These are phyloP conservation scores for Pitta sordida DNA, from an alignment of 2,113 vertebrate species.

Conservation along the genomic window DNA sequence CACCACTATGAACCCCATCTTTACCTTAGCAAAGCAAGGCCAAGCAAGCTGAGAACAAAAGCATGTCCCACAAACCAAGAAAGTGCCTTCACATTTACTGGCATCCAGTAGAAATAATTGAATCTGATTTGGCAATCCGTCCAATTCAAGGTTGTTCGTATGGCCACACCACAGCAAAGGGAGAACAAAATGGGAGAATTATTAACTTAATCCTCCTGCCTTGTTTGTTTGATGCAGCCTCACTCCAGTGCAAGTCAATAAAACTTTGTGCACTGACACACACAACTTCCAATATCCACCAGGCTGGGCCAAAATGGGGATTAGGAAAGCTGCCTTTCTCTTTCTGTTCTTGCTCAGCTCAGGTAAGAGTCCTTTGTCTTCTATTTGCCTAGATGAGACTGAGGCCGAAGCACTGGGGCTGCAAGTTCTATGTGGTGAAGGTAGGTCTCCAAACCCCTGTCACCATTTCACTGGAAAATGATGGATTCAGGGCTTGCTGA, in stretches of 20 bases:
- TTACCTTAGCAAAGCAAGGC: background rate
- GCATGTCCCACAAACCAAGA: background rate
- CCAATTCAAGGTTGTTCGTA: conserved; percentile 61
- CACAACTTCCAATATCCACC: background rate
- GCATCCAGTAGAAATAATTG: background rate
- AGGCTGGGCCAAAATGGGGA: conserved; percentile 63
- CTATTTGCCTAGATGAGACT: background rate
- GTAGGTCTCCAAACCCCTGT: background rate
- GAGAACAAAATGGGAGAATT: conserved; percentile 23
- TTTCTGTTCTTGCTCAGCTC: conserved; percentile 65
- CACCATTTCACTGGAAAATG: rapidly evolving
- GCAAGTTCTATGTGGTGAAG: background rate
- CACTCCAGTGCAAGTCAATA: conserved; percentile 25
- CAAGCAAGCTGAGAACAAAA: background rate
- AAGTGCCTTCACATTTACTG: background rate
- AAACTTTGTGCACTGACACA: conserved; percentile 33
- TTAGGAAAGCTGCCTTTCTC: conserved; percentile 50
- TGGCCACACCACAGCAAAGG: background rate
- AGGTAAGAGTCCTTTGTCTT: conserved; percentile 70
- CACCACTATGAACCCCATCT: background rate
- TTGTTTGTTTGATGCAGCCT: conserved; percentile 46
- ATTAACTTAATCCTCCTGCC: conserved; percentile 63
- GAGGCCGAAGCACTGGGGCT: background rate
- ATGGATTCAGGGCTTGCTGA: background rate
- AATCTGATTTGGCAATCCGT: conserved; percentile 57